Evolutionary conservation across 1,140 invertebrate species (phyloP).

Genomic region (Trialeurodes vaporariorum): DNA sequence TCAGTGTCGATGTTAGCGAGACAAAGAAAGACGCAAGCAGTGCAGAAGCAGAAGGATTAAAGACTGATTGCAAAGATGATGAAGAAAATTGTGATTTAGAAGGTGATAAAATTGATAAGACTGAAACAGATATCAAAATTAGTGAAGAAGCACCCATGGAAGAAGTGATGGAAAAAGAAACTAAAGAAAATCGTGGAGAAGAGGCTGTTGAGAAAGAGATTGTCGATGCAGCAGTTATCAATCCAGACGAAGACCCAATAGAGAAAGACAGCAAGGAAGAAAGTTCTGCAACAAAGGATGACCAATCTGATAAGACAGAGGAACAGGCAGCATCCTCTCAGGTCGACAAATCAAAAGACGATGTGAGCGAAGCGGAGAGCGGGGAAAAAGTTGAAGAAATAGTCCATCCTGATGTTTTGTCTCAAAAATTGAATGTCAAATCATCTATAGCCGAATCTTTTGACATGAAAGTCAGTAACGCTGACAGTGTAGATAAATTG

Average conservation of each 20-base stretch:
- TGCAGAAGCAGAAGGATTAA: slow-evolving; percentile 14
- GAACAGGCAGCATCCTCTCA: slow-evolving; percentile 4
- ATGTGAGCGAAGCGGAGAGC: slow-evolving; percentile 39
- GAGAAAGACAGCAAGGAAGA: too few species aligned
- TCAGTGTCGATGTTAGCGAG: slow-evolving; percentile 20
- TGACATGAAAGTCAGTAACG: neutral
- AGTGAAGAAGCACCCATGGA: slow-evolving; percentile 23
- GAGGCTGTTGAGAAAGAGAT: slow-evolving; percentile 23
- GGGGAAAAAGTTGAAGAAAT: slow-evolving; percentile 36
- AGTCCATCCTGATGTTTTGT: slow-evolving; percentile 11
- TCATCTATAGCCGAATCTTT: neutral
- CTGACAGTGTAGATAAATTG: slow-evolving; percentile 31
- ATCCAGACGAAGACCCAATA: slow-evolving; percentile 14
- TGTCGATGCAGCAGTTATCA: slow-evolving; percentile 19
- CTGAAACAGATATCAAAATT: slow-evolving; percentile 27
- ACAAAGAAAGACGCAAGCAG: slow-evolving; percentile 22
- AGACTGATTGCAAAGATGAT: slow-evolving; percentile 21
- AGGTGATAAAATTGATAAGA: slow-evolving; percentile 19
- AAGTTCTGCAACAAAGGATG: neutral
- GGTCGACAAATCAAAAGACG: slow-evolving; percentile 28
- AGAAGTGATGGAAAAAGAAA: slow-evolving; percentile 25
- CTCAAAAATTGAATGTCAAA: neutral
- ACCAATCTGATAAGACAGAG: slow-evolving; percentile 22
- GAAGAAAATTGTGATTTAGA: slow-evolving; percentile 17
- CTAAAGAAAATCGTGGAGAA: slow-evolving; percentile 21